Evolutionary conservation across 2,888 invertebrate genomes (phyloP), one percentile per base, ranked within the genome.

Genomic region (Orchesellides sinensis): DNA sequence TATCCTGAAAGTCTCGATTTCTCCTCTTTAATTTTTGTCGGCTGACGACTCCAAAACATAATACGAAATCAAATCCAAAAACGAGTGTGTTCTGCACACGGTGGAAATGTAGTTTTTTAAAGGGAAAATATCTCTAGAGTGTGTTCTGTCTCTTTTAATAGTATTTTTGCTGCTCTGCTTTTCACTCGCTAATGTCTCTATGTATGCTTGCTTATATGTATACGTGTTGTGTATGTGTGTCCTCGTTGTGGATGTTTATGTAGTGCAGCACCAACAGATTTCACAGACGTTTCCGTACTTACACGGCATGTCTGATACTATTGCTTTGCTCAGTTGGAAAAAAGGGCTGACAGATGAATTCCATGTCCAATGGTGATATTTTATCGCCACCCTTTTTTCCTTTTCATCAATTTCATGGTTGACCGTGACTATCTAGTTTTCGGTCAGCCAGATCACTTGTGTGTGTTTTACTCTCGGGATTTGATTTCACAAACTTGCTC

Each of bases 321-420:
- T 23, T 45, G 23, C 45, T 14, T 56, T 77, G 56, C 54, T 65
- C 73, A 23, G 27, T 54, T 45, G 56, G 35, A 52, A 49, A 70
- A 72, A 80, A 54, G 65, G 72, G 66, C 40, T 80, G 72, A 66
- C 66, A 54, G 80, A 80, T 72, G 72, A 66, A 80, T 80, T 66
- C 49, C 80, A 73, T 72, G 72, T 72, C 72, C 80, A 80, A 14
- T 73, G 80, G 80, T 72, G 72, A 80, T 80, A 80, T 80, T 80
- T 80, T 80, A 80, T 80, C 80, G 68, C 72, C 56, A 72, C 40
- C 49, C 63, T 52, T 27, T 49, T 68, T 19, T 25, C 52, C 35
- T 49, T 54, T 69, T 69, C 32, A 32, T 80, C 72, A 80, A 80
- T 80, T 80, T 80, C 80, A 80, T 73, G 80, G 72, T 66, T 80